phyloP scores from a whole-genome alignment of 2,113 vertebrate species.

The Cygnus atratus region DNA sequence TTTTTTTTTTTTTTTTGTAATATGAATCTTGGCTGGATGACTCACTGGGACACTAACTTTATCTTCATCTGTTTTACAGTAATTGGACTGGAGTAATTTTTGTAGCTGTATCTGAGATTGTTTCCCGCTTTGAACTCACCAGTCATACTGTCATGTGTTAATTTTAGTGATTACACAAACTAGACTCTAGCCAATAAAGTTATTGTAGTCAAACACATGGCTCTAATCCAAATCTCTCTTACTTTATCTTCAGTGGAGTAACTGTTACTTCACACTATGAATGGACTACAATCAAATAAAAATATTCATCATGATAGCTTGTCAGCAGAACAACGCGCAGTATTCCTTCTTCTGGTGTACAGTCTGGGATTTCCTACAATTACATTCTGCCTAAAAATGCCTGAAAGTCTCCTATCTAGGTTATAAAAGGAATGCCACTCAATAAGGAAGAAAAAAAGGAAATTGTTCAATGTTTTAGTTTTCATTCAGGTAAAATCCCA shows the following conservation, averaged over 20 bases:
- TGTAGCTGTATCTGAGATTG: constrained; percentile 31
- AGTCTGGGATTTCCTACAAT: not conserved
- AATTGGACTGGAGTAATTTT: constrained; percentile 57
- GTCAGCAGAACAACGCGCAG: not conserved
- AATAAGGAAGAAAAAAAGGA: not conserved
- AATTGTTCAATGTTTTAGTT: not conserved
- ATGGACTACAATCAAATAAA: constrained; percentile 43
- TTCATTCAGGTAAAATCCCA: constrained; percentile 39
- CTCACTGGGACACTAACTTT: constrained; percentile 59
- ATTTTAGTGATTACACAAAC: constrained; percentile 52
- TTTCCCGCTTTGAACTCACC: constrained; percentile 60
- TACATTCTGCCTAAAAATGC: not conserved
- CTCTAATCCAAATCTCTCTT: constrained; percentile 7
- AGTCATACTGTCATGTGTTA: constrained; percentile 20
- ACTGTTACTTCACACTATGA: constrained; percentile 27
- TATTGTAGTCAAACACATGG: constrained; percentile 57
- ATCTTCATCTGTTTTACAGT: constrained; percentile 72
- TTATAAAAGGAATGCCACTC: not conserved
- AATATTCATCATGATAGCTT: not conserved
- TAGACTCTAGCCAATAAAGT: constrained; percentile 11
- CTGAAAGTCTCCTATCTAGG: not conserved
- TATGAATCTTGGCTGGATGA: constrained; percentile 49
- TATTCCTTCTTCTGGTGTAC: not conserved
- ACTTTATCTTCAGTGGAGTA: not conserved
- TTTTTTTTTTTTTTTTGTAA: constrained; percentile 38